A percentile compares a stretch with the other conserved stretches of the same genome.
Evolutionary conservation across 2,797 vertebrate genomes (phyloP).

Genomic region (Sebastes iracundus): DNA sequence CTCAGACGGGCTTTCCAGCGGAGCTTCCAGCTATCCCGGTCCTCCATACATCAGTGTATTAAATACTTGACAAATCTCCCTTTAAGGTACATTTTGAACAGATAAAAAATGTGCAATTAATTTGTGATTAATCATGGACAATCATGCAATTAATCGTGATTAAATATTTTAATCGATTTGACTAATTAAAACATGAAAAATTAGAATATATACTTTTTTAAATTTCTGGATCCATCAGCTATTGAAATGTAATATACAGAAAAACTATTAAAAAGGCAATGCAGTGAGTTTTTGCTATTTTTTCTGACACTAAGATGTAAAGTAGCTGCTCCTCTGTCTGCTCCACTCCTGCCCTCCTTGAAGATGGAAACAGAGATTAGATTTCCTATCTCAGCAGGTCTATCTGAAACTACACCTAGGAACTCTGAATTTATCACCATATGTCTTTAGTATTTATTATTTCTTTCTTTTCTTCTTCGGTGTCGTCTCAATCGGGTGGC

Average conservation of each 20-base stretch:
- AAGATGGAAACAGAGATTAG: not conserved
- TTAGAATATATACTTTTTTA: not conserved
- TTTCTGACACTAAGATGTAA: not conserved
- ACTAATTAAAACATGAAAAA: not conserved
- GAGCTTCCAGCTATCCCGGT: no score
- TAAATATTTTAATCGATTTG: no score
- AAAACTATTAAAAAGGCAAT: not conserved
- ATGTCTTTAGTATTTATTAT: not conserved
- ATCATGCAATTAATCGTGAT: no score
- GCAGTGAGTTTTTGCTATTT: not conserved
- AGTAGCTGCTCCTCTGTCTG: not conserved
- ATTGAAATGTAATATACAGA: not conserved
- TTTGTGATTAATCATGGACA: no score
- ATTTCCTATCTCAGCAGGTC: not conserved
- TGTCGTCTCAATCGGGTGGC: not conserved
- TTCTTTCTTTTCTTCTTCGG: slow-evolving; percentile 13
- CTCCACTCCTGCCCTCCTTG: not conserved
- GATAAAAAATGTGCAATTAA: no score
- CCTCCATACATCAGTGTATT: no score
- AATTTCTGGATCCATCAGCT: not conserved
- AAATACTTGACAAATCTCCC: no score
- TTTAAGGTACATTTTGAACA: no score
- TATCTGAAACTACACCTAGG: not conserved
- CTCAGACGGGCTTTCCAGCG: no score
- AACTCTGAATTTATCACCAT: not conserved